Conservation (phyloP, 2,113 vertebrate species). For the Dascyllus trimaculatus region DNA sequence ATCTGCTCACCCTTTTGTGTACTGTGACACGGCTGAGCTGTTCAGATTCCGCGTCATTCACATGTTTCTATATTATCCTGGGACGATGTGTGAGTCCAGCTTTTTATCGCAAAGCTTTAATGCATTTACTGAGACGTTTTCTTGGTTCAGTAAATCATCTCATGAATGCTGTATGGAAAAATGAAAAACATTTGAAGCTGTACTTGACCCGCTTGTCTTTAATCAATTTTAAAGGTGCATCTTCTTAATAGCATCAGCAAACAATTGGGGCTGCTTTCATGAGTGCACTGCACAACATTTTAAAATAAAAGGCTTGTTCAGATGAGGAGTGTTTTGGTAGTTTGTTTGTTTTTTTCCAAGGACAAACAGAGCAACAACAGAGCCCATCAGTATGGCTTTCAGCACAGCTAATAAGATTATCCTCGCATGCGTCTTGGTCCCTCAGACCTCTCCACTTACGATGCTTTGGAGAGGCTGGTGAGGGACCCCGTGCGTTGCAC, state of each 20-base stretch:
- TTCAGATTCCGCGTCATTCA: constrained; percentile 28
- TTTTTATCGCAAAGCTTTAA: constrained; percentile 7
- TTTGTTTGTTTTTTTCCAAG: constrained; percentile 75
- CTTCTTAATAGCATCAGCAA: neutral
- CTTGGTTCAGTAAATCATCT: neutral
- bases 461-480: constrained; percentile 78
- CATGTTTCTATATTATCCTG: constrained; percentile 18
- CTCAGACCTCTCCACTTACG: constrained; percentile 83
- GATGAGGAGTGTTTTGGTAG: constrained; percentile 43
- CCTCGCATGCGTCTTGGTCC: constrained; percentile 72
- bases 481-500: constrained; percentile 71
- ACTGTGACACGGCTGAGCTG: constrained; percentile 32
- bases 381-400: constrained; percentile 71
- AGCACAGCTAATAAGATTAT: constrained; percentile 85
- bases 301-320: constrained; percentile 17
- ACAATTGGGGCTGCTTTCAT: neutral
- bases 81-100: neutral
- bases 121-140: neutral
- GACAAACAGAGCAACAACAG: constrained; percentile 75
- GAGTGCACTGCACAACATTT: neutral
- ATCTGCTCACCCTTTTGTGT: constrained; percentile 47
- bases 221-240: neutral
- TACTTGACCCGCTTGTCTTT: neutral
- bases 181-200: too few species aligned
- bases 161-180: neutral